phyloP scores from a whole-genome alignment of 2,113 vertebrate genomes.

The Chelonoidis abingdonii region DNA sequence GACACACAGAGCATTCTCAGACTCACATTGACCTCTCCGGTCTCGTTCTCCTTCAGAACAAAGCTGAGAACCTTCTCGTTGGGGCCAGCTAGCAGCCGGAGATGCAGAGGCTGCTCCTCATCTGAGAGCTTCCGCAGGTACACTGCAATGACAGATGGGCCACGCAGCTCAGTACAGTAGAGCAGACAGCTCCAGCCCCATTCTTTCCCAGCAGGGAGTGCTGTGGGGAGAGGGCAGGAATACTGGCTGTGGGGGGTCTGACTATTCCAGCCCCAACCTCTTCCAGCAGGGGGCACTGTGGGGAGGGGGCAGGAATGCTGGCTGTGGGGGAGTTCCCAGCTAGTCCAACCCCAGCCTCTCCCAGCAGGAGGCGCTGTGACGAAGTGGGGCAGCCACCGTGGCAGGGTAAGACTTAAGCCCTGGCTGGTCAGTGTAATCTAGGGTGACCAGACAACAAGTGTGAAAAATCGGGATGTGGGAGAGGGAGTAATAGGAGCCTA shows the following conservation, averaged over 20 bases:
- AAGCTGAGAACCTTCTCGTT: slow-evolving; percentile 90
- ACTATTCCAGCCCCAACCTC: not conserved
- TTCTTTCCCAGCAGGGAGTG: not conserved
- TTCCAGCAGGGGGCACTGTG: not conserved
- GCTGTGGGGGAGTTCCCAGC: too few species aligned
- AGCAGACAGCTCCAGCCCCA: not conserved
- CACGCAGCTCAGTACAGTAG: not conserved
- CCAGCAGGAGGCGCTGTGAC: not conserved
- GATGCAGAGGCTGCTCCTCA: slow-evolving; percentile 87
- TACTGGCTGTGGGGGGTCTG: not conserved
- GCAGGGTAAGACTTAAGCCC: not conserved
- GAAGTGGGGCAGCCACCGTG: not conserved
- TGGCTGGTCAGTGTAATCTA: not conserved
- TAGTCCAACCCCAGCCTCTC: too few species aligned
- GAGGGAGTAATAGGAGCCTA: too few species aligned
- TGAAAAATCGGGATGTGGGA: too few species aligned
- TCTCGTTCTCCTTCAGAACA: slow-evolving; percentile 95
- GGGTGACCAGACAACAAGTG: too few species aligned
- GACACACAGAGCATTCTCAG: rapidly evolving
- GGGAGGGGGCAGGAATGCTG: too few species aligned
- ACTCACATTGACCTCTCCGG: slow-evolving; percentile 95
- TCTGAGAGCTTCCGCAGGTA: slow-evolving; percentile 88
- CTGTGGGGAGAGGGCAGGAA: not conserved
- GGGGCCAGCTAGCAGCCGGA: slow-evolving; percentile 92
- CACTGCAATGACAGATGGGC: slow-evolving; percentile 68